These are phyloP conservation scores for Acanthoscelides obtectus DNA, from an alignment of 2,888 invertebrate species.

Conservation along the genomic window DNA sequence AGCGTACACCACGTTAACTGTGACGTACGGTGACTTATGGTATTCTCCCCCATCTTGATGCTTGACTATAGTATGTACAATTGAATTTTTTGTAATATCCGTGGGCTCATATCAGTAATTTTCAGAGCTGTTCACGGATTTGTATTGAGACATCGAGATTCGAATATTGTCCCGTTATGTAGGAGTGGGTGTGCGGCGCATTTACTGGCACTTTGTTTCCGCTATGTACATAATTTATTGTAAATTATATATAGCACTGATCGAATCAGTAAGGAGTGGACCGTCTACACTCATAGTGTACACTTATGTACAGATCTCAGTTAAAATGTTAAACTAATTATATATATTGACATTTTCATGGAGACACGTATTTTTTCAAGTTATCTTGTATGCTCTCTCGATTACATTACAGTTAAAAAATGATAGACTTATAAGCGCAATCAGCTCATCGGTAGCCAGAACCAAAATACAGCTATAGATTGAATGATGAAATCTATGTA, in stretches of 20 bases:
- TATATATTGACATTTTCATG: slow-evolving; percentile 5
- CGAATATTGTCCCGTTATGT: too few species aligned
- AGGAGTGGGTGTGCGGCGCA: neutral
- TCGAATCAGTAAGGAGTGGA: slow-evolving; percentile 11
- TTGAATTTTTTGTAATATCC: neutral
- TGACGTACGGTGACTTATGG: too few species aligned
- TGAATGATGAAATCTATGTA: too few species aligned
- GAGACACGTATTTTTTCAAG: neutral
- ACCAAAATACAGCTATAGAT: too few species aligned
- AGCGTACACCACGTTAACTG: too few species aligned
- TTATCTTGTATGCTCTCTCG: slow-evolving; percentile 1
- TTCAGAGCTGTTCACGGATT: neutral
- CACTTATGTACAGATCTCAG: slow-evolving; percentile 39
- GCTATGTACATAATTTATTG: slow-evolving; percentile 9
- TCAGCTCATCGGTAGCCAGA: neutral
- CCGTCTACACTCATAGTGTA: slow-evolving; percentile 23
- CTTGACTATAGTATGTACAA: too few species aligned
- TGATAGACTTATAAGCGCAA: neutral
- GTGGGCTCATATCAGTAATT: neutral
- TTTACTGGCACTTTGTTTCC: slow-evolving; percentile 5
- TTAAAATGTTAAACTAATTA: slow-evolving; percentile 11
- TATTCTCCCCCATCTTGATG: too few species aligned
- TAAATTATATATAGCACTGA: slow-evolving; percentile 6
- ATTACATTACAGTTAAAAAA: neutral
- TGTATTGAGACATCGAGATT: neutral